phyloP scores from a whole-genome alignment of 2,113 vertebrate genomes.

The Rallus limicola region DNA sequence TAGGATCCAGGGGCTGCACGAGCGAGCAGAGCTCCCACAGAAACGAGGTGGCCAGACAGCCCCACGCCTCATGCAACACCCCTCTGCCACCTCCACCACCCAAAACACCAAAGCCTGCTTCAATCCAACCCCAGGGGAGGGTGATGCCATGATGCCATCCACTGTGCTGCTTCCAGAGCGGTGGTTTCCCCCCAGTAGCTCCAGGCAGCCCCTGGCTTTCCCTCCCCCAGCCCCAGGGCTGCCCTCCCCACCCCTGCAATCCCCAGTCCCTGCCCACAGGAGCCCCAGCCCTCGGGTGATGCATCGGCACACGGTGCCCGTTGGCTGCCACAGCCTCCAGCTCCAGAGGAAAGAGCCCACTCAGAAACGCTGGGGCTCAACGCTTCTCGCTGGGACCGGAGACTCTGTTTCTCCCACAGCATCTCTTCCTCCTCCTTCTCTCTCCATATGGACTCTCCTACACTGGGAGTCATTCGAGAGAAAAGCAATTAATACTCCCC shows the following conservation, averaged over 20 bases:
- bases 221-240: accelerated
- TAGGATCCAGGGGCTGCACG: accelerated
- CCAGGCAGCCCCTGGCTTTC: not conserved
- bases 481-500: not conserved
- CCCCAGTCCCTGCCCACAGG: not conserved
- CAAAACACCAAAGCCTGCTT: accelerated
- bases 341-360: not conserved
- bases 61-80: accelerated
- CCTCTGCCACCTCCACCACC: not conserved
- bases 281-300: not conserved
- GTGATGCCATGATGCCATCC: accelerated
- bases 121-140: accelerated
- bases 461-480: slow-evolving; percentile 8
- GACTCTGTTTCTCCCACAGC: not conserved
- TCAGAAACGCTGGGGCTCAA: not conserved
- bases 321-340: not conserved
- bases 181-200: accelerated
- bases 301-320: not conserved
- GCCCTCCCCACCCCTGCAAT: not conserved
- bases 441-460: slow-evolving; percentile 60
- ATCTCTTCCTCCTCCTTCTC: slow-evolving; percentile 21
- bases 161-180: accelerated
- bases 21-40: not conserved
- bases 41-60: accelerated
- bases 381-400: not conserved